Conservation (phyloP, 2,888 invertebrate species). For the Leucophenga maculata region DNA sequence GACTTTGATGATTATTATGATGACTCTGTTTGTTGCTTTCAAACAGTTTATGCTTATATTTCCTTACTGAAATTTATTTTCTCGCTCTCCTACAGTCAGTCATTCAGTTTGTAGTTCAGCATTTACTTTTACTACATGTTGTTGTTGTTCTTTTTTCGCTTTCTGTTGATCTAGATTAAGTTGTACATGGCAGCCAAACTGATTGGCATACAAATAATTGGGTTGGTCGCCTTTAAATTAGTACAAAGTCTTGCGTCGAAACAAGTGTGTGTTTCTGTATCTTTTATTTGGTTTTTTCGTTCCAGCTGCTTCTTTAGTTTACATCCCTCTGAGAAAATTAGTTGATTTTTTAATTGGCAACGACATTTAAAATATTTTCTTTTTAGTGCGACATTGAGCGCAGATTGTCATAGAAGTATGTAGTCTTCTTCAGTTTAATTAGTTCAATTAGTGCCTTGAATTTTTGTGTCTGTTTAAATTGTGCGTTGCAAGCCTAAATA, state of each 20-base stretch:
- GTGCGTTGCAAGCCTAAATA: too few relatives aligned
- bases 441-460: neutral
- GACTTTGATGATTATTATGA: constrained; percentile 51
- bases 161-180: constrained; percentile 28
- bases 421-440: neutral
- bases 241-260: constrained; percentile 13
- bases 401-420: neutral
- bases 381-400: neutral
- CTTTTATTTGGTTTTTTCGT: neutral
- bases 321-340: constrained; percentile 1
- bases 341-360: constrained; percentile 21
- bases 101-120: neutral
- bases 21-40: constrained; percentile 52
- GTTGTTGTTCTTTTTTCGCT: neutral
- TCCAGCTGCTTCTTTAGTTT: constrained; percentile 1
- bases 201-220: constrained; percentile 30
- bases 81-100: neutral
- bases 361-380: constrained; percentile 16
- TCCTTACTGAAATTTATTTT: constrained; percentile 32
- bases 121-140: constrained; percentile 27
- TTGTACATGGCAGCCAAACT: constrained; percentile 21
- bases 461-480: too few relatives aligned
- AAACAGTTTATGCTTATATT: constrained; percentile 37
- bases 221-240: constrained; percentile 25
- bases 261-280: neutral